Evolutionary conservation across 1,140 invertebrate species (phyloP).

Genomic region (Drosophila neocordata): DNA sequence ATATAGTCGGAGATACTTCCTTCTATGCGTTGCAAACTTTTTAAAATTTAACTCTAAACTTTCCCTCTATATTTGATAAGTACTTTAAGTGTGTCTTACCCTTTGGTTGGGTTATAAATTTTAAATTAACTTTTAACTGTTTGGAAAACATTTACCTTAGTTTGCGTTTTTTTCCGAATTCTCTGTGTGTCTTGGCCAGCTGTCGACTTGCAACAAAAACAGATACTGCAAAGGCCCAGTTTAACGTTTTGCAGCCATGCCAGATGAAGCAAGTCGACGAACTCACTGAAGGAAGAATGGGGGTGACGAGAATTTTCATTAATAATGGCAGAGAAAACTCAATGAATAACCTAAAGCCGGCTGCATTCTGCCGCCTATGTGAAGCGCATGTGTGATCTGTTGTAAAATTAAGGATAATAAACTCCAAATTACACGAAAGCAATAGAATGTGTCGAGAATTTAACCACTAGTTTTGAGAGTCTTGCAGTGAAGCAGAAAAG

Average conservation of each 20-base stretch:
- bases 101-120: no score
- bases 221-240: slow-evolving; percentile 56
- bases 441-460: background rate
- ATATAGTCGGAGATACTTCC: no score
- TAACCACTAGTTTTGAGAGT: background rate
- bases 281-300: no score
- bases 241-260: slow-evolving; percentile 34
- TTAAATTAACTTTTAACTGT: no score
- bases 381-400: slow-evolving; percentile 42
- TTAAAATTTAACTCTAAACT: no score
- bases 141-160: no score
- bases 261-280: slow-evolving; percentile 33
- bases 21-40: no score
- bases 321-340: slow-evolving; percentile 59
- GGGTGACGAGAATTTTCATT: slow-evolving; percentile 45
- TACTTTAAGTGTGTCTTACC: no score
- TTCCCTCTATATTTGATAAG: no score
- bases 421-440: slow-evolving; percentile 17
- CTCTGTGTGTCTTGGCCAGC: slow-evolving; percentile 64
- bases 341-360: slow-evolving; percentile 47
- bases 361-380: slow-evolving; percentile 17
- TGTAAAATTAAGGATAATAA: slow-evolving; percentile 56
- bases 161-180: slow-evolving; percentile 63
- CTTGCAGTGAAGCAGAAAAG: background rate
- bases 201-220: slow-evolving; percentile 57